Percentiles rank a stretch among this genome's conserved stretches.
phyloP scores from a whole-genome alignment of 2,797 vertebrate species.

The Hirundo rustica region DNA sequence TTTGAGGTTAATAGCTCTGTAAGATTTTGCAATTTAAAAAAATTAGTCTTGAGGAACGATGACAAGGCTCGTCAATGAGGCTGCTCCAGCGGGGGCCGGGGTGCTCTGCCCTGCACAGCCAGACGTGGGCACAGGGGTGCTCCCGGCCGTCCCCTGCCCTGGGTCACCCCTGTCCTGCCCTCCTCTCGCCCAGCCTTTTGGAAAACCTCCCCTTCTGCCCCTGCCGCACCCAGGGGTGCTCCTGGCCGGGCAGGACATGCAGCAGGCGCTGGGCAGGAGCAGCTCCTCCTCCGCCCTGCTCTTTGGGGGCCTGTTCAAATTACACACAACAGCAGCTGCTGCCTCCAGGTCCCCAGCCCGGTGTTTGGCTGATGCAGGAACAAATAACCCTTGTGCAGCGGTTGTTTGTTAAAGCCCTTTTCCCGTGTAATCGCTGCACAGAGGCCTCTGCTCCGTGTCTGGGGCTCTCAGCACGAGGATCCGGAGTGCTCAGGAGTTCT shows the following conservation, averaged over 20 bases:
- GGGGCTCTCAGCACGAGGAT: fast-evolving
- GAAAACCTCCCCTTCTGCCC: fast-evolving
- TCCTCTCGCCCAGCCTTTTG: background rate
- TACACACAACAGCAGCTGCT: background rate
- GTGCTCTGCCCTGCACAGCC: background rate
- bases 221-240: background rate
- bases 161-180: background rate
- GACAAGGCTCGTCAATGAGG: slow-evolving; percentile 58
- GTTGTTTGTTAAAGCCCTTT: background rate
- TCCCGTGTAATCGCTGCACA: fast-evolving
- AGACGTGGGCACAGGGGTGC: background rate
- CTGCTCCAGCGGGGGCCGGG: background rate
- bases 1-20: slow-evolving; percentile 81
- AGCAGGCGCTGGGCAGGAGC: background rate
- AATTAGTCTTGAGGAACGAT: slow-evolving; percentile 74
- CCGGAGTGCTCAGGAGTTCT: fast-evolving
- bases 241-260: fast-evolving
- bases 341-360: background rate
- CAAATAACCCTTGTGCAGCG: background rate
- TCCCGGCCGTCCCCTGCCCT: background rate
- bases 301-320: background rate
- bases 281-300: background rate
- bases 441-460: background rate
- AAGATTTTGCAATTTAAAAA: slow-evolving; percentile 79
- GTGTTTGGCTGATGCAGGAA: background rate